These are phyloP conservation scores for human DNA, from an alignment of 2,113 vertebrate species.

Conservation along the genomic window DNA sequence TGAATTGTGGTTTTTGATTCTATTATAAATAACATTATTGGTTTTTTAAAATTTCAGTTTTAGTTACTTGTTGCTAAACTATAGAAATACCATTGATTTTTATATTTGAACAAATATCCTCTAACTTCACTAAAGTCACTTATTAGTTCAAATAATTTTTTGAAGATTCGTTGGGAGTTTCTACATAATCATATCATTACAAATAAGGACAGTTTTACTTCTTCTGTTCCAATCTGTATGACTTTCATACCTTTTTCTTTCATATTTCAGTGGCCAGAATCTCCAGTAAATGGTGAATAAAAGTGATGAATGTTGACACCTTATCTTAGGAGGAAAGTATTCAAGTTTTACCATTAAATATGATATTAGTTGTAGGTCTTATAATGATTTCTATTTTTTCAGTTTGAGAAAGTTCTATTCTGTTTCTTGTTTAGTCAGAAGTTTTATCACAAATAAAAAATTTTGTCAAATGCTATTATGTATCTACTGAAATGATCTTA, in stretches of 20 bases:
- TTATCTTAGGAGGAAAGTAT: background rate
- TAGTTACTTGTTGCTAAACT: background rate
- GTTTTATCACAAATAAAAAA: background rate
- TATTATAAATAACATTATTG: background rate
- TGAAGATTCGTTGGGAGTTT: background rate
- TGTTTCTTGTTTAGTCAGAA: background rate
- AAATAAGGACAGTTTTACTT: background rate
- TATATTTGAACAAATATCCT: background rate
- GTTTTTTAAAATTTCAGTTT: background rate
- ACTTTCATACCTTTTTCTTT: slow-evolving; percentile 2
- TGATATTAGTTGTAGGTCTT: background rate
- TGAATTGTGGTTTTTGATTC: background rate
- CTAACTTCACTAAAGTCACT: background rate
- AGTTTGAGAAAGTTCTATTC: background rate
- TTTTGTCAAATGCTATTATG: background rate
- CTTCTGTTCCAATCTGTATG: background rate
- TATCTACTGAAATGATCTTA: background rate
- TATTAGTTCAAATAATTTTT: slow-evolving; percentile 12
- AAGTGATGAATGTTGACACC: background rate
- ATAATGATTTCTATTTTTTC: background rate
- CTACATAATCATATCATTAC: background rate
- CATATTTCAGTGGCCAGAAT: background rate
- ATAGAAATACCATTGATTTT: background rate
- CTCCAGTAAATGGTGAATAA: background rate
- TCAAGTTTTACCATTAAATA: background rate